Evolutionary conservation across 2,888 invertebrate genomes (phyloP).

Genomic region (Caenorhabditis angaria): DNA sequence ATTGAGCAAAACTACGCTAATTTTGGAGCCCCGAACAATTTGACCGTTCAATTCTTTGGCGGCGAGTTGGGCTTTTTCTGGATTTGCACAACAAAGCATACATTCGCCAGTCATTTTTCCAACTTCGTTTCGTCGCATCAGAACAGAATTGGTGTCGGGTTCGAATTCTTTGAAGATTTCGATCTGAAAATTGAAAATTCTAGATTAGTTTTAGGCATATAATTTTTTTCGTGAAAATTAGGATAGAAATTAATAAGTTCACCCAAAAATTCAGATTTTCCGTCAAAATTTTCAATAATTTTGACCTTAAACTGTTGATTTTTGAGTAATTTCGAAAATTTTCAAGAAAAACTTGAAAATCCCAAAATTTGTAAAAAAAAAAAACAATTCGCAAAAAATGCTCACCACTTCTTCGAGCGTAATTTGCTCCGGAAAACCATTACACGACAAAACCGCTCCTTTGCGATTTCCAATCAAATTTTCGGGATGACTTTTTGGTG

Average conservation of each 20-base stretch:
- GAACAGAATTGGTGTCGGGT: conserved; percentile 43
- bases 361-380: no score
- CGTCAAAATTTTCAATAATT: no score
- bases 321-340: no score
- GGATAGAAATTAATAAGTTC: not conserved
- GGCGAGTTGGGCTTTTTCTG: conserved; percentile 30
- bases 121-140: conserved; percentile 44
- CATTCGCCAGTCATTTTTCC: conserved; percentile 55
- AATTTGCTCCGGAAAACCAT: conserved; percentile 47
- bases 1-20: not conserved
- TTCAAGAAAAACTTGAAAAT: no score
- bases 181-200: conserved; percentile 14
- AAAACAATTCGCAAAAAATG: no score
- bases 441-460: conserved; percentile 47
- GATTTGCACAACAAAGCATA: conserved; percentile 37
- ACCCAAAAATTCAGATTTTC: no score
- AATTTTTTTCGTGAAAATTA: not conserved
- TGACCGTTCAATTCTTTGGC: conserved; percentile 19
- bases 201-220: not conserved
- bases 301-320: no score
- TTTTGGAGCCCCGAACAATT: conserved; percentile 1
- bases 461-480: conserved; percentile 33
- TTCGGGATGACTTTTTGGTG: conserved; percentile 7
- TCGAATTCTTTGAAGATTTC: conserved; percentile 45
- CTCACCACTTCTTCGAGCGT: conserved; percentile 45